phyloP scores from a whole-genome alignment of 2,797 vertebrate genomes.

The Enteromius radiatus region DNA sequence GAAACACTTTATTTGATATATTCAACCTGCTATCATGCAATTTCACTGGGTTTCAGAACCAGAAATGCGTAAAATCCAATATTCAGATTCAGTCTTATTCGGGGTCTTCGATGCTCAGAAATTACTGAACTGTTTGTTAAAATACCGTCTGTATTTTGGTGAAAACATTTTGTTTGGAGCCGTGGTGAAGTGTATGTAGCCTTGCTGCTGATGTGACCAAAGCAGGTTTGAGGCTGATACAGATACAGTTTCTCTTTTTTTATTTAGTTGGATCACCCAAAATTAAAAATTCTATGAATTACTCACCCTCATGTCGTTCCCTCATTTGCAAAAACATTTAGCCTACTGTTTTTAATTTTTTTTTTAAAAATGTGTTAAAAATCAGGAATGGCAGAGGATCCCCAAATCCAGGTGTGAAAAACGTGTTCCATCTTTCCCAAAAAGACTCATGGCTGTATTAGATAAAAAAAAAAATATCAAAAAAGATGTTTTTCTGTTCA shows the following conservation, averaged over 20 bases:
- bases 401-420: too few relatives aligned
- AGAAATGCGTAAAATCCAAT: background rate
- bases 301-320: background rate
- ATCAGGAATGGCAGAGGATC: too few relatives aligned
- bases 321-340: too few relatives aligned
- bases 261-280: background rate
- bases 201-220: background rate
- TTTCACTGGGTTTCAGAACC: constrained; percentile 26
- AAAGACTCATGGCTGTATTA: too few relatives aligned
- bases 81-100: background rate
- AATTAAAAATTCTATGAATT: background rate
- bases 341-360: too few relatives aligned
- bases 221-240: background rate
- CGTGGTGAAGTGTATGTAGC: background rate
- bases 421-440: too few relatives aligned
- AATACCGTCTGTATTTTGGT: background rate
- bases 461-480: too few relatives aligned
- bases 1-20: constrained; percentile 35
- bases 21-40: constrained; percentile 2
- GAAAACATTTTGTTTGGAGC: background rate
- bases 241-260: background rate
- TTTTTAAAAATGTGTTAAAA: too few relatives aligned
- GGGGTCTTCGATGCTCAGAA: background rate
- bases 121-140: background rate
- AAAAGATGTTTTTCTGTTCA: too few relatives aligned